Evolutionary conservation across 2,888 invertebrate genomes (phyloP), one percentile per base, ranked within the genome.

Genomic region (Caenorhabditis sp.): DNA sequence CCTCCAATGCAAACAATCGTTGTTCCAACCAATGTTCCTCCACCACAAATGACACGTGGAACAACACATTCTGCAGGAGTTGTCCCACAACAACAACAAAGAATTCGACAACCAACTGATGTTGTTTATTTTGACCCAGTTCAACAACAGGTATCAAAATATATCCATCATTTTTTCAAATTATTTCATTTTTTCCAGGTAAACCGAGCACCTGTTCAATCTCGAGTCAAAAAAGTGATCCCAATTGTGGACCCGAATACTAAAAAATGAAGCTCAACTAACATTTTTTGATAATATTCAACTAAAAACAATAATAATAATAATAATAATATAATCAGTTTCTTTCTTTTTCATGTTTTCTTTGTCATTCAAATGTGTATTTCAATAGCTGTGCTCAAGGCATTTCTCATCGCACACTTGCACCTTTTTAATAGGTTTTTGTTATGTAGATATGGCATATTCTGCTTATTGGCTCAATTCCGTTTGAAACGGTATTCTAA

Each of bases 21-120:
- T 31, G 50, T 65, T 17, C 57, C 55, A 19, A 57, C 61, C 24
- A 55, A 27, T 36, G 62, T 61, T 10, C 73, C 73, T 24, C 74
- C 69, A 14, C 66, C 74, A 26, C 74, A 74, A 51, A 69, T 69
- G 69, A 57, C 69, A 58, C 63, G 66, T 54, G 74, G 74, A 23
- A 31, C 54, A 3, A 66, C 69, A 21, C 72, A 73, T 62, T 54
- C 53, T 24, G 54, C 49, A 54, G 49, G 50, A 27, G 50, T 23
- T 4, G 53, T 43, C 6, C 24, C 23, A 19, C 50, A 43, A 5
- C 61, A 37, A 31, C 57, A 63, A 36, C 60, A 65, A 53, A 64
- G 61, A n/a, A 72, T 72, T 19, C 31, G 73, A 23, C 73, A 73
- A 27, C 73, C 73, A 26, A 73, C 73, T n/a, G 73, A 73, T 57